A percentile compares a stretch with the other conserved stretches of the same genome.
These are phyloP conservation scores for Nymphalis urticae DNA, from an alignment of 2,888 invertebrate species.

Conservation along the genomic window DNA sequence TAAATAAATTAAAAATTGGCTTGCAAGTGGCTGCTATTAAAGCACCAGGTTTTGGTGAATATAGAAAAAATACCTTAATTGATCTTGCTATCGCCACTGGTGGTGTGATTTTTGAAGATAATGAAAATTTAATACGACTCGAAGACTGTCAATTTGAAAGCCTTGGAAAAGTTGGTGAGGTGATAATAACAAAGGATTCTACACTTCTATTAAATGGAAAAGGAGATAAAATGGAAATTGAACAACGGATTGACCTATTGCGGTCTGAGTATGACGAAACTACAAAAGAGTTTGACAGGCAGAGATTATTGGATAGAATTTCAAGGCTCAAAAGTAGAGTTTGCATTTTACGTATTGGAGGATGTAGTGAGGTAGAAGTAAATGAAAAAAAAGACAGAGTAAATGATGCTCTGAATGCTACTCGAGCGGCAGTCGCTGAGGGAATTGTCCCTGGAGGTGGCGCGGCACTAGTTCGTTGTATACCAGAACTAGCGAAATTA, in stretches of 20 bases:
- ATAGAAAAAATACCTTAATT: constrained; percentile 91
- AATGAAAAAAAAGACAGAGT: constrained; percentile 98
- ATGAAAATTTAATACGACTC: constrained; percentile 91
- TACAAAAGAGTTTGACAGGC: constrained; percentile 94
- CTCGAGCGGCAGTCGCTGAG: constrained; percentile 96
- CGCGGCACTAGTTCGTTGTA: constrained; percentile 91
- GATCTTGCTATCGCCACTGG: constrained; percentile 97
- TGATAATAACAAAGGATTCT: constrained; percentile 95
- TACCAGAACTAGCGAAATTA: constrained; percentile 84
- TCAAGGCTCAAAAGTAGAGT: constrained; percentile 92
- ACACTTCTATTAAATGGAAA: constrained; percentile 86
- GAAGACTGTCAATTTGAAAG: constrained; percentile 92
- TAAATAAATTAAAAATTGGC: constrained; percentile 93
- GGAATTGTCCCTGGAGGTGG: constrained; percentile 98
- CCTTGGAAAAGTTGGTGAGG: constrained; percentile 92
- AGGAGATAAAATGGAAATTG: constrained; percentile 88
- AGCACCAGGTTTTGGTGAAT: constrained; percentile 97
- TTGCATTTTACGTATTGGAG: constrained; percentile 89
- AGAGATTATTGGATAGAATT: constrained; percentile 92
- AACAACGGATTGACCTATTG: constrained; percentile 89
- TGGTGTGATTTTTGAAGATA: constrained; percentile 95
- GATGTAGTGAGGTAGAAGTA: constrained; percentile 94
- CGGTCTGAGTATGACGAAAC: constrained; percentile 90
- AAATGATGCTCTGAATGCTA: constrained; percentile 96
- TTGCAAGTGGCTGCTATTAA: constrained; percentile 97